Evolutionary conservation across 2,113 vertebrate genomes (phyloP).

Genomic region (Lethenteron camtschaticum): DNA sequence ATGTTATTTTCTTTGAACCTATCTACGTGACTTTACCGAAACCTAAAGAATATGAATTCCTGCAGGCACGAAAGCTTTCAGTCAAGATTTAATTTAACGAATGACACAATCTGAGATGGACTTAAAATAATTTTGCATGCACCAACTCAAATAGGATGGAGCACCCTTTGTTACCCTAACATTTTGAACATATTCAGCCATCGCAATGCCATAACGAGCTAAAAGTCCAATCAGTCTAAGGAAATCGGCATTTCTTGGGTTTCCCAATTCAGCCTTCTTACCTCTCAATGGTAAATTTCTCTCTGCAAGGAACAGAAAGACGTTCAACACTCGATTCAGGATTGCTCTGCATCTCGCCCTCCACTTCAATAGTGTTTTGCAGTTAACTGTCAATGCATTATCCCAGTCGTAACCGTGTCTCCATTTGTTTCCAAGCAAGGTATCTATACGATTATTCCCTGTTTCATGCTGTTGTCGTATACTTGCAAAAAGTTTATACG

Average conservation of each 20-base stretch:
- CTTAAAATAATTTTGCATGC: conserved; percentile 9
- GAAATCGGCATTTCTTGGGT: conserved; percentile 6
- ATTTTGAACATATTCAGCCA: too few relatives aligned
- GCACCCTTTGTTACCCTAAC: conserved; percentile 7
- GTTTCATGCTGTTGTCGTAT: conserved; percentile 10
- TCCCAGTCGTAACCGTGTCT: conserved; percentile 6
- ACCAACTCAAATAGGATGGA: conserved; percentile 5
- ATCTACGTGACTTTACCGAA: too few relatives aligned
- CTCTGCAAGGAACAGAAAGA: conserved; percentile 9
- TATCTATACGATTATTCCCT: conserved; percentile 9
- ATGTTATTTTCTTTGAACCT: too few relatives aligned
- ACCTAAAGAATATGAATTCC: too few relatives aligned
- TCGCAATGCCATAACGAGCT: too few relatives aligned
- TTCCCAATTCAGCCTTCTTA: conserved; percentile 6
- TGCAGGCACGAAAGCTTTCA: too few relatives aligned
- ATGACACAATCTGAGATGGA: conserved; percentile 7
- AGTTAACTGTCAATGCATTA: conserved; percentile 8
- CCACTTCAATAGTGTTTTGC: conserved; percentile 7
- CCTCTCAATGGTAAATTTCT: conserved; percentile 10
- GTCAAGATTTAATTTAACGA: not conserved
- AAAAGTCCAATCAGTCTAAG: too few relatives aligned
- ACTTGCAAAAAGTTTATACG: conserved; percentile 8
- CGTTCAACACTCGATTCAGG: conserved; percentile 7
- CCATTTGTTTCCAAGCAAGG: conserved; percentile 10
- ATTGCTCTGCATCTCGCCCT: conserved; percentile 8